Evolutionary conservation across 2,888 invertebrate genomes (phyloP).

Genomic region (Leucophenga montana): DNA sequence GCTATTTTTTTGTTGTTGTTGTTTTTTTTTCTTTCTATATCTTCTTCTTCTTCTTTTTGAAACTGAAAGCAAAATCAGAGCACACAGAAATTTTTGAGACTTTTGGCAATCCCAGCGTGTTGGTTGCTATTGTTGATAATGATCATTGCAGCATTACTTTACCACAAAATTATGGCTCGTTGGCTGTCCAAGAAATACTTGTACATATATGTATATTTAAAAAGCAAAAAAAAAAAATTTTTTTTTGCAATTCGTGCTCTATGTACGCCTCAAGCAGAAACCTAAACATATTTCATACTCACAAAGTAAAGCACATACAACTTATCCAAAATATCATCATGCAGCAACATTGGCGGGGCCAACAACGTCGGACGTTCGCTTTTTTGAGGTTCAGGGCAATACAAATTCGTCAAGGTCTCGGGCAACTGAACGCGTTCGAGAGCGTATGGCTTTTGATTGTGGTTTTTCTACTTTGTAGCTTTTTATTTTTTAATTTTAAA

Average conservation of each 20-base stretch:
- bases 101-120: too few relatives aligned
- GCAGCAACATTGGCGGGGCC: background rate
- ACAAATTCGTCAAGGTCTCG: conserved; percentile 18
- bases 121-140: background rate
- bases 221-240: background rate
- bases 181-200: too few relatives aligned
- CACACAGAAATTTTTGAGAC: background rate
- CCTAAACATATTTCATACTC: background rate
- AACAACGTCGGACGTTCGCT: background rate
- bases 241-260: background rate
- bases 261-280: conserved; percentile 1
- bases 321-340: background rate
- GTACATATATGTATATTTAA: background rate
- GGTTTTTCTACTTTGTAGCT: background rate
- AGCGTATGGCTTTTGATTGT: background rate
- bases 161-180: background rate
- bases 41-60: too few relatives aligned
- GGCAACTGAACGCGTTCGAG: too few relatives aligned
- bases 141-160: background rate
- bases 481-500: background rate
- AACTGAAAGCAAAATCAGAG: background rate
- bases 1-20: conserved; percentile 38
- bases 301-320: conserved; percentile 2
- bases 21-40: background rate
- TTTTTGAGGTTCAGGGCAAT: conserved; percentile 23